Base-by-base conservation (phyloP, 2,797 vertebrate species). In the Hippopotamyrus pictus region DNA sequence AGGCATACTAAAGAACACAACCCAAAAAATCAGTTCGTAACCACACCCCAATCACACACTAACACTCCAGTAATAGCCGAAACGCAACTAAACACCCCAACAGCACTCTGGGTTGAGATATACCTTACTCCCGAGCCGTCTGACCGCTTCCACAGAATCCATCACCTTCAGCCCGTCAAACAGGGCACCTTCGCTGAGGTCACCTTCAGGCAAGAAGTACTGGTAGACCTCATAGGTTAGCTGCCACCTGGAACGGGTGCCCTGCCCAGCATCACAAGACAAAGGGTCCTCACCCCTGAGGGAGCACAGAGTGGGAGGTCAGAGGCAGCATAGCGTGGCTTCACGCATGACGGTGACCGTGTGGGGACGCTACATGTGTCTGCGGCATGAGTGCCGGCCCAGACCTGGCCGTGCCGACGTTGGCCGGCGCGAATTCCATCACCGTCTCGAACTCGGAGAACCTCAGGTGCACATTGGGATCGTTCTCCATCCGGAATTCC, bases 401-500 rank as follows among this genome's bases (percentile, higher is more conserved):
- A 44, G 73, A 91, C 91, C 90, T 88, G 11, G 2, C n/a, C 17
- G 5, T 4, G 3, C 91, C 91, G 14, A 91, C 17, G 51, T 91
- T 91, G 33, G 91, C 91, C 5, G 91, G 90, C 1, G 91, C 91
- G 83, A 91, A 91, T 65, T 86, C 37, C 2, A 50, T 19, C 86
- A 76, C 54, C 19, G 90, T 90, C 76, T 88, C 91, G 65, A 86
- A 84, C 4, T 25, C 46, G 9, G 89, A 62, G 82, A 86, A 90
- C 17, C 11, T 82, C 33, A 91, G 87, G 69, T 90, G 91, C 19
- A 91, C 33, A 14, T 90, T 91, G 19, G 91, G 90, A 62, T 91
- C 91, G 54, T 88, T 89, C 84, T 91, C 91, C 53, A 91, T 62
- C 76, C 25, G 2, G 50, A 90, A 91, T 29, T 91, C 91, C 11